Evolutionary conservation across 2,797 vertebrate genomes (phyloP), one percentile per base, ranked within the genome.

Genomic region (Eurystomus glaucurus): DNA sequence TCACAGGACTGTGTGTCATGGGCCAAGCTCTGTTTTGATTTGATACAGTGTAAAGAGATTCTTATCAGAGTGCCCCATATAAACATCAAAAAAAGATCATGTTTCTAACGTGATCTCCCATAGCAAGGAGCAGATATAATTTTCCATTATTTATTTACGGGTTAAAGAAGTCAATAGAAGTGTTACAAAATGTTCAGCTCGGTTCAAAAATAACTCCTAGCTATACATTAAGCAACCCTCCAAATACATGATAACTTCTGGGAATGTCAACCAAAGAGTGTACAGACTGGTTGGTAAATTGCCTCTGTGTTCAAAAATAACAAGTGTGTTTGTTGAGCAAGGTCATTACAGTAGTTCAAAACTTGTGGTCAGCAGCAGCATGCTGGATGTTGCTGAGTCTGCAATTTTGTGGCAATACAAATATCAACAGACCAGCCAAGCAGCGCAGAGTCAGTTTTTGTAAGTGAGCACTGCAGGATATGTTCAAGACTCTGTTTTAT

Each of bases 141-240:
- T 97, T 98, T 97, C 87, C 78, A 65, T 81, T 23, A 84, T 91
- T 69, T 51, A 81, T 74, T 66, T 84, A 84, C 0, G 9, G 85
- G 91, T 97, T 98, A 94, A 97, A 97, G 89, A 87, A 90, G 88
- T 82, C 83, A 95, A 93, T 76, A 90, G 62, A 91, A 96, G 28
- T 22, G 39, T 94, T 97, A 81, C 85, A 96, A 97, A 97, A 96
- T 79, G 52, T 65, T 91, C 61, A 43, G 78, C 65, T 83, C 80
- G 57, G 60, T 95, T 94, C 82, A 95, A 96, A 97, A 97, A 96
- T 94, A 97, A 92, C 87, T 93, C 45, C 64, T 71, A 85, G 92
- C 95, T 88, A 93, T 95, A 95, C 91, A 83, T 95, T 96, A 96
- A 96, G 93, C 96, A 97, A 97, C 43, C 31, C 41, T 94, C 82